Conservation (phyloP, 1,140 invertebrate species). For the Diorhabda sublineata region DNA sequence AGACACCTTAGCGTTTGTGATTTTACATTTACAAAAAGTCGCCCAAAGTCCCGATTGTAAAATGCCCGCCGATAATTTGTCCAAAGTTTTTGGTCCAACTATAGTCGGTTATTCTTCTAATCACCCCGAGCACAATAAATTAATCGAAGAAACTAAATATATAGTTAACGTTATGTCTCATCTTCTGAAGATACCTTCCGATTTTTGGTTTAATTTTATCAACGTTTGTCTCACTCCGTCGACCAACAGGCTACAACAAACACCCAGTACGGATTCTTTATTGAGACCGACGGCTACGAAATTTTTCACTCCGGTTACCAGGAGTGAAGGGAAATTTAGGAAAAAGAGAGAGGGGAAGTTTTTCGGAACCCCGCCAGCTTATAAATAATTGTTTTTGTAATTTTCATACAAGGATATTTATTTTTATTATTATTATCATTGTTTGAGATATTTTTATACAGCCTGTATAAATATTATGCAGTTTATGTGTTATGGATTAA, state of each 20-base stretch:
- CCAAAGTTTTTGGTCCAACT: slow-evolving; percentile 81
- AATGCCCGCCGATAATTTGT: slow-evolving; percentile 77
- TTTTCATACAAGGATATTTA: too few relatives aligned
- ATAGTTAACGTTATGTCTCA: slow-evolving; percentile 59
- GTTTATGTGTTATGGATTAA: too few relatives aligned
- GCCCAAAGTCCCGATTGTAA: slow-evolving; percentile 66
- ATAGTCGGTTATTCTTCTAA: slow-evolving; percentile 73
- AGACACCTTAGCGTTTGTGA: slow-evolving; percentile 81
- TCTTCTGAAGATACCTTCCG: slow-evolving; percentile 59
- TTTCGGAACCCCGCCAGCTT: slow-evolving; percentile 8
- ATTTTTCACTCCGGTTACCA: slow-evolving; percentile 22
- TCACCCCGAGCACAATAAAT: slow-evolving; percentile 59
- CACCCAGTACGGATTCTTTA: slow-evolving; percentile 54
- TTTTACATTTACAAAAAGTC: slow-evolving; percentile 79
- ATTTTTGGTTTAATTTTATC: slow-evolving; percentile 65
- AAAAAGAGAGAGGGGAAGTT: slow-evolving; percentile 12
- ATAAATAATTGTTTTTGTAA: background rate
- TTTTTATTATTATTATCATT: too few relatives aligned
- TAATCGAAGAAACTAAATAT: slow-evolving; percentile 59
- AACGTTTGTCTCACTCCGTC: slow-evolving; percentile 45
- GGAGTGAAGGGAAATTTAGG: background rate
- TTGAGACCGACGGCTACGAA: slow-evolving; percentile 30
- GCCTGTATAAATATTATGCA: too few relatives aligned
- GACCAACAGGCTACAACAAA: slow-evolving; percentile 49
- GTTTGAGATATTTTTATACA: too few relatives aligned